A percentile compares a stretch with the other conserved stretches of the same genome.
Conservation (phyloP, 2,888 invertebrate species). For the Drosophila ustulata region DNA sequence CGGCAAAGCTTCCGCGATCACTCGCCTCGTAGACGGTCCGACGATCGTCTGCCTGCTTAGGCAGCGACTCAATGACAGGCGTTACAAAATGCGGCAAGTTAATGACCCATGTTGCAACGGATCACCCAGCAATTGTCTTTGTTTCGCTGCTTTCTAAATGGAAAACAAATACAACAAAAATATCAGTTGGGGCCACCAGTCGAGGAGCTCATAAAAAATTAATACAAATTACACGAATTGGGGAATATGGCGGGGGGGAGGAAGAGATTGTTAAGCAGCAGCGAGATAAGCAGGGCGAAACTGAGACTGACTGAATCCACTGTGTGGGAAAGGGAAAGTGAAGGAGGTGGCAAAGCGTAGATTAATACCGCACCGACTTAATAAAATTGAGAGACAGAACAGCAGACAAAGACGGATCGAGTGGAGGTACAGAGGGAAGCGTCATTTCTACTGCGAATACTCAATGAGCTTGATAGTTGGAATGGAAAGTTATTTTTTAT, state of each 20-base stretch:
- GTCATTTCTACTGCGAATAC: no score
- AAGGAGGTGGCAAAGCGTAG: conserved; percentile 30
- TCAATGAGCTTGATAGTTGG: no score
- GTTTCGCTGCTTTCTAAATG: conserved; percentile 72
- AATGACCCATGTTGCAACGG: conserved; percentile 68
- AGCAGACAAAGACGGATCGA: neutral
- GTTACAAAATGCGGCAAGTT: conserved; percentile 73
- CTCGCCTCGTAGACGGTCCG: conserved; percentile 25
- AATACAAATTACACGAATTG: conserved; percentile 70
- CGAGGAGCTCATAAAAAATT: conserved; percentile 69
- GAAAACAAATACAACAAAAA: conserved; percentile 67
- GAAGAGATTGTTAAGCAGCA: conserved; percentile 27
- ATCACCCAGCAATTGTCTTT: conserved; percentile 73
- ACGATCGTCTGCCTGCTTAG: conserved; percentile 73
- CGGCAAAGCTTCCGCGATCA: conserved; percentile 66
- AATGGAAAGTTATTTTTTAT: no score
- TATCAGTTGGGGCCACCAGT: conserved; percentile 49
- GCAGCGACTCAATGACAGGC: conserved; percentile 77
- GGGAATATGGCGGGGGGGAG: conserved; percentile 14
- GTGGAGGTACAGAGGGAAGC: no score
- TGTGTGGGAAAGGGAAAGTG: neutral
- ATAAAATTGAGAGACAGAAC: conserved; percentile 9
- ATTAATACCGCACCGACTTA: conserved; percentile 23
- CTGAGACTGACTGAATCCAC: conserved; percentile 23
- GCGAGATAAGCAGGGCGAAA: conserved; percentile 45